Conservation (phyloP, 1,140 invertebrate species). For the Drosophila ogumai region DNA sequence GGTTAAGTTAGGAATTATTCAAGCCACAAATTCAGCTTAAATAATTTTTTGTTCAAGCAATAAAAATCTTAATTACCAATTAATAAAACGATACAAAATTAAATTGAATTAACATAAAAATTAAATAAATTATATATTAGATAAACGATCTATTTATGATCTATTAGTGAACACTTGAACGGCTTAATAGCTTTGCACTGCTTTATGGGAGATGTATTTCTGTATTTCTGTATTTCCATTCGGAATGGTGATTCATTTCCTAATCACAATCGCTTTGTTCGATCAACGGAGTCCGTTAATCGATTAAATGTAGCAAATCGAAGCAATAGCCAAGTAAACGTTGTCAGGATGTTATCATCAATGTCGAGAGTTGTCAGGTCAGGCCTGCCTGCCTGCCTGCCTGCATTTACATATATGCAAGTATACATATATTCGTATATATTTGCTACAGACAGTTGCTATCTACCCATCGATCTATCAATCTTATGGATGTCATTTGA, state of each 20-base stretch:
- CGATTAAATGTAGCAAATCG: slow-evolving; percentile 22
- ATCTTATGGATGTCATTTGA: background rate
- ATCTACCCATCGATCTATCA: slow-evolving; percentile 1
- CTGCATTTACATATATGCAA: background rate
- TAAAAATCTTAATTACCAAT: background rate
- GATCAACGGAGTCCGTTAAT: slow-evolving; percentile 1
- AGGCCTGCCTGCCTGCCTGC: background rate
- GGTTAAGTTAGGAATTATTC: too few species aligned
- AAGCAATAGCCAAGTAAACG: slow-evolving; percentile 20
- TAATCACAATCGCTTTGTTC: background rate
- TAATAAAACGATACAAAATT: background rate
- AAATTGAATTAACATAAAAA: background rate
- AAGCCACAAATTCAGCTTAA: too few species aligned
- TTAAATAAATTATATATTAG: background rate
- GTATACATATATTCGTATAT: background rate
- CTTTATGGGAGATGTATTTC: background rate
- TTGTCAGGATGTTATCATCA: slow-evolving; percentile 9
- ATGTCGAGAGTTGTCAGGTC: background rate
- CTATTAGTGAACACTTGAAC: background rate
- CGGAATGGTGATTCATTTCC: slow-evolving; percentile 12
- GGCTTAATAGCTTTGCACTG: background rate
- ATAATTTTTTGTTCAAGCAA: too few species aligned
- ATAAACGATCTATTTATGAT: background rate
- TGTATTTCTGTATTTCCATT: background rate
- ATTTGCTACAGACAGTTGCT: background rate